Conservation (phyloP, 2,113 vertebrate genomes). For the Ptilonorhynchus violaceus region DNA sequence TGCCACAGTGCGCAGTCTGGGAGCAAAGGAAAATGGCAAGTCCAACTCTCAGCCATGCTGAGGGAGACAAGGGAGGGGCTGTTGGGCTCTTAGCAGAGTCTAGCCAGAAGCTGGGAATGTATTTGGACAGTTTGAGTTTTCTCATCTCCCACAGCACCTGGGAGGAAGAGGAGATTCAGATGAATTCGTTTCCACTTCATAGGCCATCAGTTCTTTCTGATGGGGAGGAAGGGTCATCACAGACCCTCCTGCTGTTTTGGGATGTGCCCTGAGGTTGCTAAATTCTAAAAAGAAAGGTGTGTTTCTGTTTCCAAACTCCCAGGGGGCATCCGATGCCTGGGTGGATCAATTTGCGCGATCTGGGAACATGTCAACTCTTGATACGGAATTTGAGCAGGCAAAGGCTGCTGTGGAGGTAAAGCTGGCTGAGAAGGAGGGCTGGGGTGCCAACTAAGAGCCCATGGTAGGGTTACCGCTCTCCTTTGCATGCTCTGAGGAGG, state of each 20-base stretch:
- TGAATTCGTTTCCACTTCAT: neutral
- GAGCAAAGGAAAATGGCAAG: slow-evolving; percentile 9
- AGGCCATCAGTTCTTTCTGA: neutral
- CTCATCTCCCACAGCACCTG: neutral
- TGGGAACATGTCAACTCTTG: slow-evolving; percentile 66
- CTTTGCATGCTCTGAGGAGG: slow-evolving; percentile 17
- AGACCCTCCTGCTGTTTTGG: neutral
- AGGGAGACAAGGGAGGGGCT: neutral
- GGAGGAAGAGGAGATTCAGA: neutral
- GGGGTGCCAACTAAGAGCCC: neutral
- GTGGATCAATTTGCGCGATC: slow-evolving; percentile 88
- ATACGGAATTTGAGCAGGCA: slow-evolving; percentile 91
- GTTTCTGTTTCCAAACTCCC: slow-evolving; percentile 48
- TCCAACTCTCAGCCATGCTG: neutral
- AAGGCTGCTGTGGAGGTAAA: slow-evolving; percentile 96
- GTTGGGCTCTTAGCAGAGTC: neutral
- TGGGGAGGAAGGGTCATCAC: neutral
- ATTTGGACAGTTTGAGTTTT: neutral
- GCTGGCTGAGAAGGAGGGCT: neutral
- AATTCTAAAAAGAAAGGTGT: slow-evolving; percentile 20
- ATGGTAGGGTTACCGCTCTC: neutral
- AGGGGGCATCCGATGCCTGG: slow-evolving; percentile 91
- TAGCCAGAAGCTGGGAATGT: slow-evolving; percentile 11
- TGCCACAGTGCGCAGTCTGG: neutral
- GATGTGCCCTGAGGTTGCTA: neutral